Conservation (phyloP, 92 coral and sea anemone genomes). For the Umimayanthus kanabou region DNA sequence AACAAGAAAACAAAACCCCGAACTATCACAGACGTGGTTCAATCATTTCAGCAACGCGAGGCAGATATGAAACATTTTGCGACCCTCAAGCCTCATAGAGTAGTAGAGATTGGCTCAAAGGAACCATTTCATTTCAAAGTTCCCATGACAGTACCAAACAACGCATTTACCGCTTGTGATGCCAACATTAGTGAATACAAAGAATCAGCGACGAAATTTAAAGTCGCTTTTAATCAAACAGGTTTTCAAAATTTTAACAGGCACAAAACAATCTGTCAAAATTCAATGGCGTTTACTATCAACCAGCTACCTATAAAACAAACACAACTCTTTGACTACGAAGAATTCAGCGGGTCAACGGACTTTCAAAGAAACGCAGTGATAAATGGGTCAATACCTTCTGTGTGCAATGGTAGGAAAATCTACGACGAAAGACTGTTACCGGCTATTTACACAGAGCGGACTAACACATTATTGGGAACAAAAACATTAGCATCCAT, state of each 20-base stretch:
- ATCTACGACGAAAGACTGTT: conserved; percentile 74
- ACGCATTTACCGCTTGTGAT: not conserved
- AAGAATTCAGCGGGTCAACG: not conserved
- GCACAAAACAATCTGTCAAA: not conserved
- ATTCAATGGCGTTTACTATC: not conserved
- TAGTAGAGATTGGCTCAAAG: not conserved
- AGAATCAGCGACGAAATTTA: not conserved
- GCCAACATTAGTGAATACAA: not conserved
- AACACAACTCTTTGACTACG: conserved; percentile 7
- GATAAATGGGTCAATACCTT: conserved; percentile 15
- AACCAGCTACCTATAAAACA: not conserved
- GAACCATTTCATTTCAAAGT: not conserved
- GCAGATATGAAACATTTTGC: conserved; percentile 11
- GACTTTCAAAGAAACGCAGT: not conserved
- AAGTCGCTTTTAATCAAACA: conserved; percentile 6
- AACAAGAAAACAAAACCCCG: conserved; percentile 24
- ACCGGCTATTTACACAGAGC: conserved; percentile 30
- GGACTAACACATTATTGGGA: not conserved
- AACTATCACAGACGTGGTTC: conserved; percentile 55
- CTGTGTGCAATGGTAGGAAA: conserved; percentile 51
- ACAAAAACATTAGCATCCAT: not conserved
- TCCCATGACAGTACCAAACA: not conserved
- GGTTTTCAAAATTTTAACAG: conserved; percentile 10
- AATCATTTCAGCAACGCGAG: conserved; percentile 52
- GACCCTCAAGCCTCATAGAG: not conserved